Base-by-base conservation (phyloP, 1,140 invertebrate species). In the Episyrphus balteatus region DNA sequence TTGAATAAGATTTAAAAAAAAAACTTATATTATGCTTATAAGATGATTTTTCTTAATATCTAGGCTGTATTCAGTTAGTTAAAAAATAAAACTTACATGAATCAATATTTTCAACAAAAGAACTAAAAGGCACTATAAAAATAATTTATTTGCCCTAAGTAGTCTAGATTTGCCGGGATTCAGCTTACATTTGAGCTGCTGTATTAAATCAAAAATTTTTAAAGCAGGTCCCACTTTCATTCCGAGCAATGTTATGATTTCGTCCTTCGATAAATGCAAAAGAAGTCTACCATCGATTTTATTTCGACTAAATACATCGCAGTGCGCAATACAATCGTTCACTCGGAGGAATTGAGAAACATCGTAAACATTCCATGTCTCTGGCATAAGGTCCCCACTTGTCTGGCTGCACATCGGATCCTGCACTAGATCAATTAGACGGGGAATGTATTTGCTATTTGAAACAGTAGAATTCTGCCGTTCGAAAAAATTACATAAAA, bases 161-260 rank as follows among this genome's bases (percentile, higher is more conserved):
- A 61, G 52, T 54, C 64, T 56, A 36, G 64, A 60, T 53, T 59
- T 64, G 33, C 61, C 53, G 40, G 64, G 64, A 54, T 67, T 66
- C 11, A 67, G 46, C 42, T 65, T 67, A 54, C 64, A 65, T 49
- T 88, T 88, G 13, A 92, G 73, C 58, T 91, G 86, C 58, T 86
- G 82, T 56, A 95, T 88, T 37, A 96, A 75, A 71, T 94, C 88
- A 59, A 80, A 87, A 62, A 96, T 93, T 75, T 95, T 95, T 19
- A 95, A 63, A 6, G 90, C 92, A 8, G 92, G 91, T 5, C 92
- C 92, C 46, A 95, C 88, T 76, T 94, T 95, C 75, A 89, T 92
- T 52, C 88, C 84, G 12, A 91, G 83, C 30, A 92, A 73, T 59
- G 86, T 84, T 53, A 93, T 83, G 45, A 94, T 88, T 70, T 93